Percentiles rank a stretch among this genome's conserved stretches.
Conservation (phyloP, 2,113 vertebrate genomes). For the Ahaetulla prasina region DNA sequence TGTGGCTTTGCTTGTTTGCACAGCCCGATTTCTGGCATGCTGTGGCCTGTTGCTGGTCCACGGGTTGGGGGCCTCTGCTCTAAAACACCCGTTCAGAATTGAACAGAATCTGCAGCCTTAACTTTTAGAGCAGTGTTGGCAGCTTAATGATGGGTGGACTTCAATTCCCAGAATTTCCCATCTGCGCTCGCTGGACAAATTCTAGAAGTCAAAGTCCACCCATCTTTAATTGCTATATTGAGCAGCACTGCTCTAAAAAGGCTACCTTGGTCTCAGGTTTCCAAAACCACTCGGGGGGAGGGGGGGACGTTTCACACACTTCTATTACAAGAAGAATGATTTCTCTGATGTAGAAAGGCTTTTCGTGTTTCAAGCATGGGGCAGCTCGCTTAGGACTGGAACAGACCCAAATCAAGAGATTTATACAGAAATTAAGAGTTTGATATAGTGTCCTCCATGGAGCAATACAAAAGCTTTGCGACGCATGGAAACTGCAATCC, state of each 20-base stretch:
- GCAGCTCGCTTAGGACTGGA: not conserved
- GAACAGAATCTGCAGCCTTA: not conserved
- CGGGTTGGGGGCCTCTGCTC: accelerated
- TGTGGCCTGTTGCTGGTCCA: accelerated
- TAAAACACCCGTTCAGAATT: not conserved
- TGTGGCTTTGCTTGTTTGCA: too few relatives aligned
- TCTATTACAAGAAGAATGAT: not conserved
- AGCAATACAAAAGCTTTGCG: not conserved
- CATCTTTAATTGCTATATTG: not conserved
- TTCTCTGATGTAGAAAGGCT: not conserved
- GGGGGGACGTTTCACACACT: not conserved
- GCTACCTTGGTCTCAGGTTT: not conserved
- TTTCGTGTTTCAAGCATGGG: not conserved
- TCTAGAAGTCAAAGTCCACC: not conserved
- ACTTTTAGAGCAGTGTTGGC: not conserved
- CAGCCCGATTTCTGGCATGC: too few relatives aligned
- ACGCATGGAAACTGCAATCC: slow-evolving; percentile 21
- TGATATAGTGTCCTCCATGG: not conserved
- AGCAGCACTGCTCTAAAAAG: not conserved
- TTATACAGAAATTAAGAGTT: not conserved
- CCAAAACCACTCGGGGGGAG: not conserved
- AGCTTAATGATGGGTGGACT: not conserved
- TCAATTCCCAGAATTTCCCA: not conserved
- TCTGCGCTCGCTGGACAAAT: not conserved
- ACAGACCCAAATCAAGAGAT: not conserved